Evolutionary conservation across 2,888 invertebrate genomes (phyloP), one percentile per base, ranked within the genome.

Genomic region (Bembecia ichneumoniformis): DNA sequence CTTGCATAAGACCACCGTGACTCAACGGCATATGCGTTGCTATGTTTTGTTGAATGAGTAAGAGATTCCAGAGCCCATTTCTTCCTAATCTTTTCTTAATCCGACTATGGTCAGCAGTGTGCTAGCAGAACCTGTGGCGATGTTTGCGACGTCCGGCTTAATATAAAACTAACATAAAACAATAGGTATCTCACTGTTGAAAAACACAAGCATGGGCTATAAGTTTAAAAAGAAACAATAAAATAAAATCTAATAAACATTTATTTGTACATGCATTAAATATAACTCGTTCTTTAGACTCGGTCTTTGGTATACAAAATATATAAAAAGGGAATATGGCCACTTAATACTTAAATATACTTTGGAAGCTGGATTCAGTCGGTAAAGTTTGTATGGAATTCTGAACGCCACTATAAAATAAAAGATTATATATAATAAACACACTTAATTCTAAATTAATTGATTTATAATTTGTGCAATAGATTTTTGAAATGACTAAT

Each of bases 301-400:
- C 71, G 68, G 71, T 82, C 82, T 82, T 82, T 81, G 82, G 82
- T 79, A 77, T 78, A 78, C 74, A 80, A 78, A 80, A 79, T 78
- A 80, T 76, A 75, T 74, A 74, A 71, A 73, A 77, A 71, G 74
- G 75, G 70, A 77, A 70, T 77, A 80, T 79, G 80, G 79, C 79
- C 77, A 73, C 74, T 7, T 16, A 16, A 44, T 44, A 15, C 44
- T 44, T 44, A 44, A 44, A 17, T 58, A 58, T 68, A 66, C 66
- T 68, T 66, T 79, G 77, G 74, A 79, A 78, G 74, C 67, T 65
- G 59, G 52, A 67, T 66, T 74, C 72, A 78, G 71, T 75, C 72
- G 54, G 60, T 71, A 65, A 59, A 66, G 49, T 51, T 62, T 58
- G 54, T 59, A 55, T 46, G 20, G 46, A 46, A 44, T 44, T 16